Conservation (phyloP, 2,113 vertebrate species). For the Xiphophorus hellerii region DNA sequence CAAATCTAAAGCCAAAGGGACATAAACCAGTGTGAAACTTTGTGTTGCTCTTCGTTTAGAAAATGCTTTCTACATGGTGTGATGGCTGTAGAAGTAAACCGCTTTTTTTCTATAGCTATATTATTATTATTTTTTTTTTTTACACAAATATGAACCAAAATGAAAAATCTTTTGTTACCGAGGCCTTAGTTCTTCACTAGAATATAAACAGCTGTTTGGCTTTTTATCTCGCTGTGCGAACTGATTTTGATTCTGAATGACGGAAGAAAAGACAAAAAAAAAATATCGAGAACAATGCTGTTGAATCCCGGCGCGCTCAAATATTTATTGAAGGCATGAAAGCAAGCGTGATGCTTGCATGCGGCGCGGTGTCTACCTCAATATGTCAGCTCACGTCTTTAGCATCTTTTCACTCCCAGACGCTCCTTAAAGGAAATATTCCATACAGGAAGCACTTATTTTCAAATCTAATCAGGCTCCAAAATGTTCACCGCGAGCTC, state of each 20-base stretch:
- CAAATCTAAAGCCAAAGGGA: slow-evolving; percentile 61
- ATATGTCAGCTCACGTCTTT: slow-evolving; percentile 19
- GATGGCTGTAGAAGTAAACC: slow-evolving; percentile 8
- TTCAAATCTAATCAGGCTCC: neutral
- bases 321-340: slow-evolving; percentile 32
- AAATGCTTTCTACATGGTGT: slow-evolving; percentile 3
- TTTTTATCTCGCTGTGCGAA: slow-evolving; percentile 14
- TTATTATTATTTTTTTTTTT: neutral
- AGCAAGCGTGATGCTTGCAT: slow-evolving; percentile 14
- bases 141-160: slow-evolving; percentile 1
- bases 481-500: neutral
- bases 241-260: slow-evolving; percentile 9
- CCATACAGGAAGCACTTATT: neutral
- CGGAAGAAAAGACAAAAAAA: neutral
- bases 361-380: neutral
- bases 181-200: slow-evolving; percentile 3
- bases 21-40: slow-evolving; percentile 16
- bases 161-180: neutral
- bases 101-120: slow-evolving; percentile 2
- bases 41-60: slow-evolving; percentile 1
- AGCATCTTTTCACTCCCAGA: neutral
- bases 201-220: neutral
- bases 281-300: slow-evolving; percentile 4
- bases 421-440: neutral
- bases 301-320: neutral